Evolutionary conservation across 1,140 invertebrate species (phyloP), one percentile per base, ranked within the genome.

Genomic region (Hermatobates lingyangjiaoensis): DNA sequence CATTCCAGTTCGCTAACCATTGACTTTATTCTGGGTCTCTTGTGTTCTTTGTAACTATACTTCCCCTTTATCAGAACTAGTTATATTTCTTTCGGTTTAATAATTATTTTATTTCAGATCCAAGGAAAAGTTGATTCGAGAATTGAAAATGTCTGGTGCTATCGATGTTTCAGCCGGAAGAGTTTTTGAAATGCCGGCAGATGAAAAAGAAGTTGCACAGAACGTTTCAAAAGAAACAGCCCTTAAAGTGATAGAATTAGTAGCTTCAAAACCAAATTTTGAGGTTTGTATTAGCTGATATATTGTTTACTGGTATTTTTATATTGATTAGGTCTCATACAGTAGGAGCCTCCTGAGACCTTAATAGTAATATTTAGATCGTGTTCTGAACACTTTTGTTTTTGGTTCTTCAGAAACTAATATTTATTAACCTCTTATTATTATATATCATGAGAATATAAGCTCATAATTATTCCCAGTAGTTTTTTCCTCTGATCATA

Each of bases 101-200:
- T n/a, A n/a, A n/a, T n/a, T n/a, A n/a, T 50, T 50, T 50, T 21
- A 24, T 51, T 68, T 68, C 27, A 59, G 66, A 3, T 61, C 56
- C 44, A 55, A 57, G 25, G 51, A 56, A 21, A 61, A 64, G 50
- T 58, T 68, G 24, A 55, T 69, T 10, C 72, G 71, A 38, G 61
- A 64, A 30, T 62, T 83, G 14, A 81, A 76, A 60, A 59, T 80
- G 0, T 74, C 68, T 61, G 80, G 80, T 12, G 80, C 80, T 60
- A 62, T 74, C 30, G 71, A 77, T 59, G 63, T 75, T 4, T 30
- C 42, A 56, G 54, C 21, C 66, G 63, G 52, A 58, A 62, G 45
- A 49, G 63, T 20, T 64, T 62, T 42, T 24, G 23, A 51, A 15
- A n/a, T 51, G 14, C 27, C 25, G 46, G 44, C 20, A 15, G 27